Base-by-base conservation (phyloP, 2,113 vertebrate species). In the Phalacrocorax aristotelis region DNA sequence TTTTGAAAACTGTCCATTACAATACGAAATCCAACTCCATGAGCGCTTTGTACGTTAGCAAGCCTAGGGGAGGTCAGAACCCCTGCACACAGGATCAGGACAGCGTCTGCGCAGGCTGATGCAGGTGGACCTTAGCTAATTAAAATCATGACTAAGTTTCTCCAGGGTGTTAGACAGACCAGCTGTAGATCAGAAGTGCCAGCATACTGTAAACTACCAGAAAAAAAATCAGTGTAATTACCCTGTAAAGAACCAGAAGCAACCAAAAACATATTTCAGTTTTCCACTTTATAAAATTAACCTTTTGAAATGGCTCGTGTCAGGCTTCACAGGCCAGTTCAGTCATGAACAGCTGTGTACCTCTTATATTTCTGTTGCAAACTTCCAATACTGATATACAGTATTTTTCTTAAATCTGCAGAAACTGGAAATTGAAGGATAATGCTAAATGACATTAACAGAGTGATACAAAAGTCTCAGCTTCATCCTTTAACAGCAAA, bases 391-490 rank as follows among this genome's bases (percentile, higher is more conserved):
- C 17, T 23, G 42, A 69, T 27, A 79, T 46, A 52, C 3, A 42
- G 5, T 13, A 38, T 42, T 89, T 72, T 89, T 74, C 58, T 74
- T 82, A 76, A 87, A 93, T 69, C 49, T 85, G 19, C 17, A 83
- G 89, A 94, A 89, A 78, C 36, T 46, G 57, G 23, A 89, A 30
- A 79, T 62, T 62, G 68, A 87, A 77, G 42, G 42, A 66, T 58
- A n/a, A 49, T 38, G 17, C 75, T 66, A 76, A 62, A 82, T 57
- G 40, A 21, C 36, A 36, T 62, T 89, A 65, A 5, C 8, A 11
- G 11, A 87, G 44, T 0, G 1, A 83, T 34, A 54, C 0, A 0
- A 87, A 84, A 87, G 26, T 58, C 57, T 83, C 76, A 44, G 51
- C 9, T 91, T 89, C 10, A 8, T 66, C 72, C 66, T 60, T 71